Conservation (phyloP, 2,888 invertebrate species). For the Tubiluchus corallicola region DNA sequence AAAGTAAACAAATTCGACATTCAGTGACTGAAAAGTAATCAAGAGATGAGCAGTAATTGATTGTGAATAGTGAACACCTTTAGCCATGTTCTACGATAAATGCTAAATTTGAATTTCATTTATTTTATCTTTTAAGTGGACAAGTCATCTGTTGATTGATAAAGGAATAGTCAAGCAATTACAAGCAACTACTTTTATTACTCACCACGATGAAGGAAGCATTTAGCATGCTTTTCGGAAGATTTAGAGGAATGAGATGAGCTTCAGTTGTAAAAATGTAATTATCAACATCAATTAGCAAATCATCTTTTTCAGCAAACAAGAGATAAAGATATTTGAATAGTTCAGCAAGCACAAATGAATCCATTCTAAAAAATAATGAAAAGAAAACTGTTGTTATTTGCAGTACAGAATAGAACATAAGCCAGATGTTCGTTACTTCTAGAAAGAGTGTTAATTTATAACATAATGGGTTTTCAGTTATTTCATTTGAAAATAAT, state of each 20-base stretch:
- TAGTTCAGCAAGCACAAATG: constrained; percentile 90
- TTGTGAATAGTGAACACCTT: no score
- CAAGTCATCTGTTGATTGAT: no score
- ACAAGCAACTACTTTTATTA: no score
- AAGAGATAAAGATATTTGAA: constrained; percentile 89
- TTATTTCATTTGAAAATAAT: constrained; percentile 5
- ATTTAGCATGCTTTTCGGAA: no score
- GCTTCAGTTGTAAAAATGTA: constrained; percentile 50
- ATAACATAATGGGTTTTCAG: not conserved
- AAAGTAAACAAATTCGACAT: no score
- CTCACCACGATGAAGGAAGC: no score
- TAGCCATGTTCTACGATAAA: no score
- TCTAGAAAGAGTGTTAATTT: not conserved
- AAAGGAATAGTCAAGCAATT: no score
- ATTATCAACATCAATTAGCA: constrained; percentile 34
- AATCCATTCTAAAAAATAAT: constrained; percentile 61
- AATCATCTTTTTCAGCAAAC: constrained; percentile 68
- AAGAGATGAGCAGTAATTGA: no score
- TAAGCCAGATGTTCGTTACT: not conserved
- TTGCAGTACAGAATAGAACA: constrained; percentile 1
- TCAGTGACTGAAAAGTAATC: no score
- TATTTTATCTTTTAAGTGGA: no score
- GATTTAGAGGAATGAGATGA: constrained; percentile 66
- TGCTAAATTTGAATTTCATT: no score
- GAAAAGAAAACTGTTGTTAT: constrained; percentile 11